These are phyloP conservation scores for Cephonodes hylas DNA, from an alignment of 2,888 invertebrate species.

Conservation along the genomic window DNA sequence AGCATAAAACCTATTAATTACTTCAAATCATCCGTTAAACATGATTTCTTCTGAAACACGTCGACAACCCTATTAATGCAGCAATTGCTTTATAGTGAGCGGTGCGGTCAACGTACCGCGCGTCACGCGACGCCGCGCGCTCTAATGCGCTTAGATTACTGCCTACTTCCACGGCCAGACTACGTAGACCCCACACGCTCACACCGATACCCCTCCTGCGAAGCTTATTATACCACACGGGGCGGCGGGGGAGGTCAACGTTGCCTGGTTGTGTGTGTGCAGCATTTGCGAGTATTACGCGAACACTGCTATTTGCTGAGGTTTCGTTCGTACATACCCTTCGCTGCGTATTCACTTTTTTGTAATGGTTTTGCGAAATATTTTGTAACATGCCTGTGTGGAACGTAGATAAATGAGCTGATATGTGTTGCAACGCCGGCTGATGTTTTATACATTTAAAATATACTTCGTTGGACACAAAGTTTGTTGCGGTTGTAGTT, in stretches of 20 bases:
- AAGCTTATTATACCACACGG: neutral
- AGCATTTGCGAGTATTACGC: conserved; percentile 62
- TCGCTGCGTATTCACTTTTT: conserved; percentile 22
- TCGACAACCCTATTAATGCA: conserved; percentile 66
- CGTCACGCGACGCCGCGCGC: conserved; percentile 73
- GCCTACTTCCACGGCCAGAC: conserved; percentile 56
- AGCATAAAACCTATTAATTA: conserved; percentile 9
- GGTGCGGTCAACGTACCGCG: conserved; percentile 71
- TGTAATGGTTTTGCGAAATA: conserved; percentile 24
- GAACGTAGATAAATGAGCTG: neutral
- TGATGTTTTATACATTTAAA: neutral
- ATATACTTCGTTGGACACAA: neutral
- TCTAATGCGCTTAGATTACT: conserved; percentile 77
- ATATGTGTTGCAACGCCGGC: neutral
- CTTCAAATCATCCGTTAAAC: conserved; percentile 11
- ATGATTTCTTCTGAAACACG: conserved; percentile 11
- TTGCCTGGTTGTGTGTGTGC: conserved; percentile 35
- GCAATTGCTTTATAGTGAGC: conserved; percentile 65
- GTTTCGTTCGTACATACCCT: conserved; percentile 50
- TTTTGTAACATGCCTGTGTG: conserved; percentile 12
- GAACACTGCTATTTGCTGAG: conserved; percentile 62
- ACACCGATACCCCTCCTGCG: conserved; percentile 18
- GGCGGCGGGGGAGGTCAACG: conserved; percentile 34
- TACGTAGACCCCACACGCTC: conserved; percentile 36
- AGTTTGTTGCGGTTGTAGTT: neutral